Percentiles rank a stretch among this genome's conserved stretches.
Conservation (phyloP, 2,797 vertebrate genomes). For the Sus cebifrons region DNA sequence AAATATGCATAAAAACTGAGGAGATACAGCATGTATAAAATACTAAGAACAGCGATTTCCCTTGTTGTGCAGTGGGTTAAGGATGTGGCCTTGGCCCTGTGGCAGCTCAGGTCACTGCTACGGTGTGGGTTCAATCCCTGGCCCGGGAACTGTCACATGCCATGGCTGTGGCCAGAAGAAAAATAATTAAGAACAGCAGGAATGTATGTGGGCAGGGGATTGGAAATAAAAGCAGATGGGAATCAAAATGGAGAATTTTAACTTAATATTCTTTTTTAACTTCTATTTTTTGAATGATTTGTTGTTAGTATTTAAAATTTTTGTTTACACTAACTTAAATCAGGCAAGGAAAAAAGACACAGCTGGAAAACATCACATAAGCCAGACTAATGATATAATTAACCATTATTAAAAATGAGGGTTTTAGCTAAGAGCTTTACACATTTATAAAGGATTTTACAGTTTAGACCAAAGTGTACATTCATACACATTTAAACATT, state of each 20-base stretch:
- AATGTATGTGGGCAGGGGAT: neutral
- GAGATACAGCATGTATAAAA: neutral
- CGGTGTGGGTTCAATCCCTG: too few relatives aligned
- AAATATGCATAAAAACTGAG: slow-evolving; percentile 28
- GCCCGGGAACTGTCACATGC: too few relatives aligned
- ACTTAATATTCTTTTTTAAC: slow-evolving; percentile 29
- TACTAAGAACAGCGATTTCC: too few relatives aligned
- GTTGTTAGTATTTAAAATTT: slow-evolving; percentile 44
- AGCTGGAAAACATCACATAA: neutral
- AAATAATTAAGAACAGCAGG: neutral
- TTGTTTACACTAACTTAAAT: neutral
- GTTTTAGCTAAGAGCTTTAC: neutral
- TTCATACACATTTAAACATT: neutral
- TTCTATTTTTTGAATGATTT: slow-evolving; percentile 50
- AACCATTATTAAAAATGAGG: slow-evolving; percentile 1
- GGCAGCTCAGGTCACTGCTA: too few relatives aligned
- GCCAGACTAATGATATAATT: neutral
- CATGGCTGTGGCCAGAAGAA: too few relatives aligned
- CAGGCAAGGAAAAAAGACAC: neutral
- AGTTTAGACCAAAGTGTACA: neutral
- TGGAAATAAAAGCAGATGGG: slow-evolving; percentile 22
- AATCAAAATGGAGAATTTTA: neutral
- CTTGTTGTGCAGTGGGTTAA: too few relatives aligned
- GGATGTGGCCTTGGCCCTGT: too few relatives aligned
- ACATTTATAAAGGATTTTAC: slow-evolving; percentile 23